Percentiles rank a stretch among this genome's conserved stretches.
Conservation (phyloP, 1,140 invertebrate species). For the Drosophila aff. region DNA sequence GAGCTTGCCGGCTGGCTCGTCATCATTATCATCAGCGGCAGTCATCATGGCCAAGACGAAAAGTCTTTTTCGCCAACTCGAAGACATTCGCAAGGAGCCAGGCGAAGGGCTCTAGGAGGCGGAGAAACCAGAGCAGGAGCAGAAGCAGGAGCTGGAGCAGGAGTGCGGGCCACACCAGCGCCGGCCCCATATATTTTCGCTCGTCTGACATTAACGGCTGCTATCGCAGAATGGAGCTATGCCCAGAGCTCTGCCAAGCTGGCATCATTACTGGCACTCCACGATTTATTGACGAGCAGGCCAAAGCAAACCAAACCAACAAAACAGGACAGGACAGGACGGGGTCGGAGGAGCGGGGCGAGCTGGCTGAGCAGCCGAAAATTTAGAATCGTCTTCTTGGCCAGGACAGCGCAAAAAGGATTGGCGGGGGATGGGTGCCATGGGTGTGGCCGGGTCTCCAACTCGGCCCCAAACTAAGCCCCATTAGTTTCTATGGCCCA, state of each 20-base stretch:
- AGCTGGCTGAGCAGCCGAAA: slow-evolving; percentile 55
- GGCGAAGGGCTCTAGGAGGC: background rate
- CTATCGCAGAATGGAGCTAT: slow-evolving; percentile 75
- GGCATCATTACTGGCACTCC: slow-evolving; percentile 80
- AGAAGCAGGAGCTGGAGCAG: background rate
- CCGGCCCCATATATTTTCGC: slow-evolving; percentile 79
- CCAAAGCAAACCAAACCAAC: slow-evolving; percentile 54
- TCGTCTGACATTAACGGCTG: slow-evolving; percentile 85
- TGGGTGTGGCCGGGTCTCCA: slow-evolving; percentile 46
- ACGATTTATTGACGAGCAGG: slow-evolving; percentile 79
- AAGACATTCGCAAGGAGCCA: slow-evolving; percentile 55
- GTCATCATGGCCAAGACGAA: slow-evolving; percentile 63
- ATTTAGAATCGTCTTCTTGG: slow-evolving; percentile 80
- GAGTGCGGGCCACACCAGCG: slow-evolving; percentile 4
- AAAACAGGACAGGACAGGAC: slow-evolving; percentile 26
- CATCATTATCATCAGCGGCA: slow-evolving; percentile 68
- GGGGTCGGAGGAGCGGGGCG: slow-evolving; percentile 1
- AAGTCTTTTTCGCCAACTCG: slow-evolving; percentile 62
- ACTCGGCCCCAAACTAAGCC: slow-evolving; percentile 36
- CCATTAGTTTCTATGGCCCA: slow-evolving; percentile 77
- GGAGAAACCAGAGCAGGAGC: background rate
- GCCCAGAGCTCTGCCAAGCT: slow-evolving; percentile 64
- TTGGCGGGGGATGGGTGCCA: slow-evolving; percentile 49
- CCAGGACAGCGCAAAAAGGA: slow-evolving; percentile 68
- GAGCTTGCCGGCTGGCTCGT: slow-evolving; percentile 35